Evolutionary conservation across 1,140 invertebrate genomes (phyloP).

Genomic region (Asbolus verrucosus): DNA sequence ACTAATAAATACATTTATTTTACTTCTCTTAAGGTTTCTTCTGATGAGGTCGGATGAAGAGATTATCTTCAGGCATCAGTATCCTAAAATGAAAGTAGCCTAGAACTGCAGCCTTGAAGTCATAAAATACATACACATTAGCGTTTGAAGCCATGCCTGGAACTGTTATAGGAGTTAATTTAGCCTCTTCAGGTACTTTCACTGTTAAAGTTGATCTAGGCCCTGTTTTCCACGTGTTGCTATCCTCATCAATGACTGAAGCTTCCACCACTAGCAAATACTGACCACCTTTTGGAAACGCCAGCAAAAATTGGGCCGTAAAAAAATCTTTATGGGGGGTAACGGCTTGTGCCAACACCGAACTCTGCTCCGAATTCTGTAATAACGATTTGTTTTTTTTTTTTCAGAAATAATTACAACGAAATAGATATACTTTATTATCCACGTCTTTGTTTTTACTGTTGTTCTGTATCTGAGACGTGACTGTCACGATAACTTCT

Average conservation of each 20-base stretch:
- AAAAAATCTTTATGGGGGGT: slow-evolving; percentile 87
- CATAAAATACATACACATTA: slow-evolving; percentile 60
- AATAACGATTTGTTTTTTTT: too few species aligned
- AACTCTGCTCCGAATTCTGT: slow-evolving; percentile 59
- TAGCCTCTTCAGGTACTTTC: slow-evolving; percentile 78
- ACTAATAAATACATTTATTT: slow-evolving; percentile 7
- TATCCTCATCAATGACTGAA: slow-evolving; percentile 78
- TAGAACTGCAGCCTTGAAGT: too few species aligned
- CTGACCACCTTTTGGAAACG: slow-evolving; percentile 69
- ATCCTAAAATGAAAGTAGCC: slow-evolving; percentile 62
- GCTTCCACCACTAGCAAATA: slow-evolving; percentile 79
- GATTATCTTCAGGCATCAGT: slow-evolving; percentile 62
- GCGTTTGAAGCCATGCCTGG: slow-evolving; percentile 62
- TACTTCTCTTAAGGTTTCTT: slow-evolving; percentile 53
- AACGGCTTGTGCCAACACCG: slow-evolving; percentile 70
- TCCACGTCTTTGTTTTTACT: slow-evolving; percentile 59
- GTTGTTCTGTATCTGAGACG: slow-evolving; percentile 70
- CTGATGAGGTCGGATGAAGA: slow-evolving; percentile 60
- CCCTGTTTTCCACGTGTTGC: slow-evolving; percentile 81
- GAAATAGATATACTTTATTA: too few species aligned
- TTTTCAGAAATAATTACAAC: too few species aligned
- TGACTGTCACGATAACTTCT: slow-evolving; percentile 78
- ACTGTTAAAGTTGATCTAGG: slow-evolving; percentile 76
- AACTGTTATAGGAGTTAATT: slow-evolving; percentile 60
- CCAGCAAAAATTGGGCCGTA: slow-evolving; percentile 81